Evolutionary conservation across 2,888 invertebrate species (phyloP).

Genomic region (Melinopterus prodromus): DNA sequence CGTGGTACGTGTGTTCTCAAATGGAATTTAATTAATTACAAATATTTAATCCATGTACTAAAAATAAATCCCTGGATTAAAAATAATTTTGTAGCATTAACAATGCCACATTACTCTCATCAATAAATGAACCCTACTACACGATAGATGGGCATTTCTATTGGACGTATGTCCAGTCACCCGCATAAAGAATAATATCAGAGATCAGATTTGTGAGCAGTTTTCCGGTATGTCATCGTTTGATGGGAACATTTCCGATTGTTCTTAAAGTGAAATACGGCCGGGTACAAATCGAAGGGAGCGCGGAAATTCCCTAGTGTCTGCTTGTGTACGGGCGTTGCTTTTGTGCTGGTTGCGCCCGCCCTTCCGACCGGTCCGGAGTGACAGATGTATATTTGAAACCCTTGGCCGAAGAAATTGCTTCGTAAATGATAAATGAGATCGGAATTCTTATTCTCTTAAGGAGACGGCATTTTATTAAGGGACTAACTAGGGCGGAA

Average conservation of each 20-base stretch:
- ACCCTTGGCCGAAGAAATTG: slow-evolving; percentile 24
- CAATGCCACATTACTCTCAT: not conserved
- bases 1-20: no score
- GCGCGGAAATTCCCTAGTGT: not conserved
- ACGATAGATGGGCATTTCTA: no score
- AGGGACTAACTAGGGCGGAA: not conserved
- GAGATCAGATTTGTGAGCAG: not conserved
- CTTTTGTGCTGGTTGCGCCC: not conserved
- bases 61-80: not conserved
- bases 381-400: slow-evolving; percentile 26
- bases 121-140: no score
- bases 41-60: no score
- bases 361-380: not conserved
- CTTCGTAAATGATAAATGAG: slow-evolving; percentile 25
- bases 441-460: slow-evolving; percentile 24
- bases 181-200: not conserved
- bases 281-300: not conserved
- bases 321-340: not conserved
- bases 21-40: no score
- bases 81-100: not conserved
- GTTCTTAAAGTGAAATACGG: slow-evolving; percentile 4
- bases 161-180: not conserved
- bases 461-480: slow-evolving; percentile 21
- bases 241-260: not conserved
- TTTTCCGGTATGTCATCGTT: not conserved